Base-by-base conservation (phyloP, 2,888 invertebrate species). In the Poecilus cupreus region DNA sequence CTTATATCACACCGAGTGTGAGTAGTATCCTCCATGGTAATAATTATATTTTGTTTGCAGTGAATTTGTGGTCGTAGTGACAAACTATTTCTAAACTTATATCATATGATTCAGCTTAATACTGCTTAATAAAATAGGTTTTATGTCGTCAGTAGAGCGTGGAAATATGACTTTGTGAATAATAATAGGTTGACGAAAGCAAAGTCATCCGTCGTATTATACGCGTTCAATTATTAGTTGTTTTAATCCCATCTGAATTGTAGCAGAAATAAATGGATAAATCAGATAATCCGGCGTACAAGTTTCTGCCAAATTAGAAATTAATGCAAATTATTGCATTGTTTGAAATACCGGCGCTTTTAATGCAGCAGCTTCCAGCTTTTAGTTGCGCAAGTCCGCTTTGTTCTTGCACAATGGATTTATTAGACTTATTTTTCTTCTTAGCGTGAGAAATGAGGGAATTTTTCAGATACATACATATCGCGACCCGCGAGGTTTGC, bases 251-350 rank as follows among this genome's bases (percentile, higher is more conserved):
- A 22, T 77, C 43, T 46, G 24, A 64, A 77, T 60, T 60, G 46
- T 24, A 37, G 37, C 39, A 64, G 60, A 77, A 77, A 77, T 64
- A 77, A 77, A 77, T 64, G 64, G 64, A 39, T 37, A 46, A 32
- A 22, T 60, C 24, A 43, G 64, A 60, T 64, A 77, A 64, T 77
- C 77, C 43, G n/a, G 18, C 22, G 60, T 77, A 16, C 46, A 64
- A 77, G 43, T 77, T 60, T 77, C 77, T 77, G 77, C 77, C 77
- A 77, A 77, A 77, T 77, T 77, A 64, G 77, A 77, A 77, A 77
- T 77, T 77, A 77, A 77, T 77, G 77, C 77, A 77, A 77, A 77
- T 77, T 60, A 77, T 77, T 77, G 77, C 64, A 64, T 60, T 77
- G 77, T 77, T 77, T 13, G 77, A 64, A 46, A 24, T 49, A 22